Evolutionary conservation across 2,797 vertebrate species (phyloP), one percentile per base, ranked within the genome.

Genomic region (Rhinogobio ventralis): DNA sequence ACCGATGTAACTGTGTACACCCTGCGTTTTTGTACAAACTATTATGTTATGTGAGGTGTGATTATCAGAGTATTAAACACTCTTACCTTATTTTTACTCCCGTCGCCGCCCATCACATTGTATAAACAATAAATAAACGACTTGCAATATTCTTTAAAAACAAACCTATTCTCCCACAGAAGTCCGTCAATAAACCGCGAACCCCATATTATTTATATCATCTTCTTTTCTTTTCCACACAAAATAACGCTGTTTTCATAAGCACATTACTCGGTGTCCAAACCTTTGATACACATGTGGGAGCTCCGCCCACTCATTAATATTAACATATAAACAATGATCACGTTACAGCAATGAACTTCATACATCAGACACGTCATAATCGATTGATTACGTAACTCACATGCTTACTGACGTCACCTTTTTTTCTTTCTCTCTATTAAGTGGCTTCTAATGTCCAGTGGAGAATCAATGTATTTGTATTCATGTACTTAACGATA

Each of bases 61-160:
- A 19, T 4, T 68, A 30, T 23, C 20, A 42, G 4, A 19, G 36
- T 0, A 60, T 23, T 79, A 45, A 53, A 60, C 42, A 19, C 20
- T 8, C 91, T 91, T 82, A 95, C 94, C 92, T 92, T 87, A 84
- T 19, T 86, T 85, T 84, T 93, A 73, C 91, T 87, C 67, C 87
- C 25, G 81, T 87, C 87, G 45, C 84, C 86, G 60, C 76, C 79
- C 78, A 80, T 80, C 46, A 36, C 78, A 81, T 55, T 10, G 11
- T 10, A 39, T 53, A 74, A 75, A 66, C 30, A 64, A 39, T 30
- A 62, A 33, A n/a, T 8, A 14, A 74, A 82, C 42, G 8, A 33
- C 2, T n/a, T 7, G 9, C 14, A 20, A 25, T 1, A 20, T 73
- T 62, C 28, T 11, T 62, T 17, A 57, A 62, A 81, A 73, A 74